Base-by-base conservation (phyloP, 2,888 invertebrate species). In the Phragmatobia fuliginosa region DNA sequence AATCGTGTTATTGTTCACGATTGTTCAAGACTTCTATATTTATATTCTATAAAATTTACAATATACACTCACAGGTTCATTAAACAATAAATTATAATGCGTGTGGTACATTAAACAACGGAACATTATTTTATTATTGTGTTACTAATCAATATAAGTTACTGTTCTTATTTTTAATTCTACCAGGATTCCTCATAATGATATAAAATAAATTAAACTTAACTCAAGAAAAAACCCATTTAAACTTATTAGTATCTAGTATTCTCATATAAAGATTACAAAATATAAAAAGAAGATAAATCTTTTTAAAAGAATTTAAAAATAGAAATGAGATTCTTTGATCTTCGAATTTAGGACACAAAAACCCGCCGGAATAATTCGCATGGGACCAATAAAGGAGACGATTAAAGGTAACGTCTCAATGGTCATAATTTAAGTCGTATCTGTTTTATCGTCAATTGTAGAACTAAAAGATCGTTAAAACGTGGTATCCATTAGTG, bases 401-500 rank as follows among this genome's bases (percentile, higher is more conserved):
- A 78, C 78, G 80, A 80, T 79, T 83, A 80, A 83, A 86, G 82
- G 84, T 85, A 87, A 87, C 84, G 81, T 89, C 88, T 91, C 86
- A 90, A 90, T 88, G 87, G 87, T 85, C 84, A 89, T 93, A 92
- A 93, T 93, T 92, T 91, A 87, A 85, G 81, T 85, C 87, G 88
- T 93, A 93, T 93, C 93, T 92, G 86, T 84, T 94, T 94, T 92
- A 94, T 92, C 88, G 93, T 88, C 91, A 86, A 90, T 90, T 92
- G 88, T 88, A 92, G 88, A 91, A 91, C 87, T 90, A 89, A 88
- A 88, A 86, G 90, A 90, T 91, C 92, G 90, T 94, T 92, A 92
- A 92, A 91, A 90, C 83, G 85, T 83, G 86, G 87, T 81, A 86
- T 90, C 93, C 93, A 94, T 94, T 94, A 94, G 88, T 86, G 91